These are phyloP conservation scores for Physeter macrocephalus DNA, from an alignment of 2,113 vertebrate species.

Conservation along the genomic window DNA sequence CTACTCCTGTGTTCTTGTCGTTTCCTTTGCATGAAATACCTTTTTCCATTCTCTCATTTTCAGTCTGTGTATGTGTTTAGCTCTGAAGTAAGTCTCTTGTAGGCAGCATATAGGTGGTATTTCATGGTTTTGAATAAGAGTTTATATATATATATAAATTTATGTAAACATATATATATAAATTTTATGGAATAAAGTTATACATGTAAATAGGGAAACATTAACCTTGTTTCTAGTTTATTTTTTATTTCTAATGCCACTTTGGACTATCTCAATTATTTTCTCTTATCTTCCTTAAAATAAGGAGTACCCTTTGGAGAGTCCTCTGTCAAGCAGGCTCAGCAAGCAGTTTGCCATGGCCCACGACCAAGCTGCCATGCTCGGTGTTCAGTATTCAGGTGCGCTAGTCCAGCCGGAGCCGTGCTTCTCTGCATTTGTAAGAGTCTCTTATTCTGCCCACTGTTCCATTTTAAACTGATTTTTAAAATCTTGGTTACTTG, in stretches of 20 bases:
- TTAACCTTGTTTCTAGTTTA: neutral
- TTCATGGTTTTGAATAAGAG: no score
- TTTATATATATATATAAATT: neutral
- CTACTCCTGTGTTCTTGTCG: neutral
- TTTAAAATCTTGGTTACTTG: neutral
- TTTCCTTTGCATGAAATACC: neutral
- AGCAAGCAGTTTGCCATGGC: slow-evolving; percentile 66
- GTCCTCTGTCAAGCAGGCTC: slow-evolving; percentile 71
- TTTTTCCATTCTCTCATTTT: neutral
- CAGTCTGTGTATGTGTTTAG: neutral
- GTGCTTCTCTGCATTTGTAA: neutral
- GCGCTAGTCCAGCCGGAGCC: fast-evolving
- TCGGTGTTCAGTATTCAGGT: slow-evolving; percentile 88
- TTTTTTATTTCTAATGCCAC: neutral
- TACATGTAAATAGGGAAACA: neutral
- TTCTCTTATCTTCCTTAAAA: slow-evolving; percentile 39
- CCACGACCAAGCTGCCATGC: slow-evolving; percentile 72
- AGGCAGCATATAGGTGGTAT: neutral
- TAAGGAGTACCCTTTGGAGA: slow-evolving; percentile 81
- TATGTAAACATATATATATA: neutral
- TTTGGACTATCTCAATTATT: neutral
- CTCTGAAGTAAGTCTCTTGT: neutral
- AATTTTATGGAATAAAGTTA: no score
- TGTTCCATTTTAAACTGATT: fast-evolving
- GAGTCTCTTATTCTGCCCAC: no score